Base-by-base conservation (phyloP, 2,113 vertebrate species). In the Apaloderma vittatum region DNA sequence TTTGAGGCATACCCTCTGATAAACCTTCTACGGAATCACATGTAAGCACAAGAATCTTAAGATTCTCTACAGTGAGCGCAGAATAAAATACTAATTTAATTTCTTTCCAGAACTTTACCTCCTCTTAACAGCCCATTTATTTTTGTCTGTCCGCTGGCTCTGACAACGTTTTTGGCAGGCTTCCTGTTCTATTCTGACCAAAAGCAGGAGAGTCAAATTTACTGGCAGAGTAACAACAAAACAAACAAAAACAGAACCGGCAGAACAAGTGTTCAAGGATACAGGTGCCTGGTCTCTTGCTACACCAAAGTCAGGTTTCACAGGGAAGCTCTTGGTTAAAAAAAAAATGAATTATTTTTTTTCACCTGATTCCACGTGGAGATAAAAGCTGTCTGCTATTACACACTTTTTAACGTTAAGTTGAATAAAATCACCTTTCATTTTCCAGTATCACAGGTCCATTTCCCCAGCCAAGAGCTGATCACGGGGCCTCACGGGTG, bases 401-500 rank as follows among this genome's bases (percentile, higher is more conserved):
- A 12, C 1, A 11, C 11, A 9, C 4, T 17, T 20, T 30, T 46
- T 16, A 5, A n/a, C 5, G 3, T 59, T 22, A 54, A 18, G 63
- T 9, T 5, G 3, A 24, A 32, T 12, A 32, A 1, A 3, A 26
- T 11, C 16, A 20, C 36, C 30, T 29, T 7, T 32, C 5, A 21
- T 22, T 83, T 67, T 29, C 46, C 59, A 59, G 46, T 6, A 7
- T 12, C 19, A 30, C 30, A 4, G 34, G 22, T 12, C 37, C 49
- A 15, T 57, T 68, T 22, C 55, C 14, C 57, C 40, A 52, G 15
- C 23, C 11, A 9, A 17, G 19, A 23, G 51, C 11, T 4, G 14
- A 12, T 5, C 4, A 0, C 0, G 11, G 54, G 34, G 49, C 11
- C 43, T 12, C 14, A 45, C 46, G 26, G n/a, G 40, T 0, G 5